Evolutionary conservation across 2,888 invertebrate species (phyloP).

Genomic region (Troilus luridus): DNA sequence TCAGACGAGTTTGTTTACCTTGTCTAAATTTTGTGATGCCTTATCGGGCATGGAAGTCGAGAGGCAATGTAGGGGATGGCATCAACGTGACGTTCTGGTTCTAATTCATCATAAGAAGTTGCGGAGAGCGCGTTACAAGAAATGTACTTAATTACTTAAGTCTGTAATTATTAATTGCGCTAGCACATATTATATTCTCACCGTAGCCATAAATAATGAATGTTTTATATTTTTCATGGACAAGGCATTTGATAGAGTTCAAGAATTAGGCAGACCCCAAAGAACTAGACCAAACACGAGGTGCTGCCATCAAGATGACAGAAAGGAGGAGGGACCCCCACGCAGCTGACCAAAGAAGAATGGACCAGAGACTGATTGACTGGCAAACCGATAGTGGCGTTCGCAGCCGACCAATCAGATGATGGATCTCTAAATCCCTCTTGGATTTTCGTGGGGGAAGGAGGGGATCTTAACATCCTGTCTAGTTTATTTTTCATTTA

Average conservation of each 20-base stretch:
- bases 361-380: constrained; percentile 47
- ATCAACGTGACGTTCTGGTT: no score
- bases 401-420: constrained; percentile 32
- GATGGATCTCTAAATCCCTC: constrained; percentile 27
- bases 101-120: no score
- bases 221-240: neutral
- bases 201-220: no score
- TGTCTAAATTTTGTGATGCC: no score
- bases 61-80: no score
- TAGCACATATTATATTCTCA: no score
- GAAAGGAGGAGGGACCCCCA: neutral
- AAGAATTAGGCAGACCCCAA: neutral
- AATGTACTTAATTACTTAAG: no score
- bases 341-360: constrained; percentile 40
- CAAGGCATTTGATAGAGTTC: neutral
- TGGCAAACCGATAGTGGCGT: constrained; percentile 40
- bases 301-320: neutral
- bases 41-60: no score
- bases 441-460: neutral
- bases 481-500: neutral
- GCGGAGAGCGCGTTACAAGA: no score
- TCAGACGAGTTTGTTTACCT: no score
- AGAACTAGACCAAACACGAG: neutral
- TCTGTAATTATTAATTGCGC: no score
- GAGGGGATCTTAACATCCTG: neutral